Conservation (phyloP, 2,888 invertebrate genomes). For the Listrodromus nycthemerus region DNA sequence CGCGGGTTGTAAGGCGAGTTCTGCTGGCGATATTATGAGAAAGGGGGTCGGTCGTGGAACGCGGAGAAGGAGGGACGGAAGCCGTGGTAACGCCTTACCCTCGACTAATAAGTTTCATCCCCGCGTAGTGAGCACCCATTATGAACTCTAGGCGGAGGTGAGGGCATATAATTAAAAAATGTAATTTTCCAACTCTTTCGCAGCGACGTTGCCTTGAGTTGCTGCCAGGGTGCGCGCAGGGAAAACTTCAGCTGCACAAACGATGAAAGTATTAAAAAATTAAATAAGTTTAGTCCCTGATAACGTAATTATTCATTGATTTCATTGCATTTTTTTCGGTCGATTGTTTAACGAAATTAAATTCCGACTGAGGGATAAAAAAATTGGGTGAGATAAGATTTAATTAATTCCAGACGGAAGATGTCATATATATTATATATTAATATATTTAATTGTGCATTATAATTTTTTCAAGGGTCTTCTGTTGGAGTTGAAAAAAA, state of each 20-base stretch:
- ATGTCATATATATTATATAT: no score
- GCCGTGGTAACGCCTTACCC: constrained; percentile 64
- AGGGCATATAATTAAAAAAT: constrained; percentile 81
- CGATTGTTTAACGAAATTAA: no score
- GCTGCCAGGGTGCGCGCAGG: constrained; percentile 49
- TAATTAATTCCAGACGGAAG: no score
- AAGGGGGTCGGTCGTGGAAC: constrained; percentile 31
- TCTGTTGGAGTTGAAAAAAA: no score
- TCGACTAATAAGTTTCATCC: constrained; percentile 83
- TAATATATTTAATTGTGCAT: no score
- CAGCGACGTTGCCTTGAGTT: constrained; percentile 26
- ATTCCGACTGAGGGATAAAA: no score
- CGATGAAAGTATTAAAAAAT: not conserved
- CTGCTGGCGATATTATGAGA: constrained; percentile 58
- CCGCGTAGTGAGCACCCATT: constrained; percentile 84
- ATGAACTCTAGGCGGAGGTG: constrained; percentile 78
- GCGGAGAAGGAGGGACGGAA: constrained; percentile 45
- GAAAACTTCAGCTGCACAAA: not conserved
- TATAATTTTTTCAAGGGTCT: no score
- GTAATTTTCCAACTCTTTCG: constrained; percentile 76
- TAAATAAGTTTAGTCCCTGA: not conserved
- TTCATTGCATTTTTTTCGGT: no score
- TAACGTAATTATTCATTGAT: constrained; percentile 1
- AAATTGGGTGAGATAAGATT: no score
- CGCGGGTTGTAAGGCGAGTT: constrained; percentile 65